These are phyloP conservation scores for Imbricaverruca yamaguchii DNA, from an alignment of 2,888 invertebrate species.

Conservation along the genomic window DNA sequence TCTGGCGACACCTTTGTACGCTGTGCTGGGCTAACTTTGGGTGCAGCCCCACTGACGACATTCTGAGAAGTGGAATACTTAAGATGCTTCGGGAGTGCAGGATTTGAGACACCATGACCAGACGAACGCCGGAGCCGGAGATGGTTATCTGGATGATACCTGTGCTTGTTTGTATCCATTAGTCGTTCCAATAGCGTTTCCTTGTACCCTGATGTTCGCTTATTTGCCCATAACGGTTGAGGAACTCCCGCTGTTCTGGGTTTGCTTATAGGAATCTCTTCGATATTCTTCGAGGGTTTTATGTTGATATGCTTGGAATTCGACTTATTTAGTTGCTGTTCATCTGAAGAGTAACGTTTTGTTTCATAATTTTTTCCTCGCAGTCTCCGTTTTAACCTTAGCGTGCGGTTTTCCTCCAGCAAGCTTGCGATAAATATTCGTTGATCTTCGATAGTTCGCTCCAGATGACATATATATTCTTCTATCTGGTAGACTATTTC, in stretches of 20 bases:
- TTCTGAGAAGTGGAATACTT: too few species aligned
- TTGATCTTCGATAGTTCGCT: not conserved
- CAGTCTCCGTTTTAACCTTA: not conserved
- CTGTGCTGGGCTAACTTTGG: too few species aligned
- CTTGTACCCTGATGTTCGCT: not conserved
- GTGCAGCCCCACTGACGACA: too few species aligned
- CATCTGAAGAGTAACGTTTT: not conserved
- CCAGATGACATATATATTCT: not conserved
- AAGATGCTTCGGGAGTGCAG: too few species aligned
- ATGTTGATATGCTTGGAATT: too few species aligned
- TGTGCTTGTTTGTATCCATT: not conserved
- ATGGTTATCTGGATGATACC: too few species aligned
- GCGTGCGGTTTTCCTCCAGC: not conserved
- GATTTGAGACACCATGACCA: too few species aligned
- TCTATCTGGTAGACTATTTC: not conserved
- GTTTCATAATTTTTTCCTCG: not conserved
- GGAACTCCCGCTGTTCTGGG: not conserved
- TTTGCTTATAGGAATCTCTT: not conserved
- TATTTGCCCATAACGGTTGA: not conserved
- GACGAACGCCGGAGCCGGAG: too few species aligned
- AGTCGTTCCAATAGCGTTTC: not conserved
- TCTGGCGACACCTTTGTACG: too few species aligned
- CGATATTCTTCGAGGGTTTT: not conserved
- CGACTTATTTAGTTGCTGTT: too few species aligned
- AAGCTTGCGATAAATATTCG: not conserved